Evolutionary conservation across 2,797 vertebrate genomes (phyloP), one percentile per base, ranked within the genome.

Genomic region (Paguma larvata): DNA sequence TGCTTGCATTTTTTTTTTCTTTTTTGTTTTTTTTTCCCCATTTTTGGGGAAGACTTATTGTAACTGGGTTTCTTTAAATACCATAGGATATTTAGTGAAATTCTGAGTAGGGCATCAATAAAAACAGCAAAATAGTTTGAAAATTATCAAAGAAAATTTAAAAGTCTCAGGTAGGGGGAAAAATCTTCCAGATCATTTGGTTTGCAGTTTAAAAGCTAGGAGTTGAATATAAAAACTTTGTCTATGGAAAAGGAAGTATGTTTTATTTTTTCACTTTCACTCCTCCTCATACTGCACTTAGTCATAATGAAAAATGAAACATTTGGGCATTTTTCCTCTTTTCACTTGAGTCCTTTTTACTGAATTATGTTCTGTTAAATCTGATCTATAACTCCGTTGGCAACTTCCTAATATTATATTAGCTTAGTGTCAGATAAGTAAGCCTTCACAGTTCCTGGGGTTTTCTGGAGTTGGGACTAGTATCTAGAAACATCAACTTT

Each of bases 231-330:
- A 34, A 94, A 77, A 85, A 23, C 23, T 51, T 3, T 80, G 41
- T 18, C 23, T 87, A 2, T 63, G 19, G 44, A 89, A 89, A 89
- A 85, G 70, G 59, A 89, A 95, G 85, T 90, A 2, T 44, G 16
- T 72, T 89, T 86, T 75, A 2, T 32, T 59, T 73, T 48, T 94
- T 77, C 12, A 82, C 48, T 92, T 89, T 85, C 18, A 38, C 78
- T 85, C n/a, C 25, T 85, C 73, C 63, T 89, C 78, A n/a, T 85
- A 25, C 32, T 97, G 44, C 53, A n/a, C n/a, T 94, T 68, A 89
- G 46, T 97, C 83, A 94, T 83, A 95, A 82, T 80, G 85, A 95
- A 95, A 96, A 96, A 46, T 77, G 78, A 93, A 86, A 87, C 38
- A 16, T 51, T 82, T 82, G 59, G 51, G 3, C 62, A 19, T 63